These are phyloP conservation scores for Bostrychus sinensis DNA, from an alignment of 2,113 vertebrate species.

Conservation along the genomic window DNA sequence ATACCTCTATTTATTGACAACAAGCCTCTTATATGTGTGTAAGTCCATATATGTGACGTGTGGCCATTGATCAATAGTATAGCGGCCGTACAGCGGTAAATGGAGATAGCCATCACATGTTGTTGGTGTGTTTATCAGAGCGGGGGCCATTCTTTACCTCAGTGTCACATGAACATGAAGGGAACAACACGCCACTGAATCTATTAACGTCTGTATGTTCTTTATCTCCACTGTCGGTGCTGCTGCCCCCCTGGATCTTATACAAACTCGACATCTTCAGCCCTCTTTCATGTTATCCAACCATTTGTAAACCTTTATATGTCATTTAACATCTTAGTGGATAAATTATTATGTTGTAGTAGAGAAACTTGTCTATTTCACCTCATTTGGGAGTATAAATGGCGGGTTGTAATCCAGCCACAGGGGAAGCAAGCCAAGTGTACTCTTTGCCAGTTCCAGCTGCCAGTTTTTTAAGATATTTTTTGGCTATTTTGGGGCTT, in stretches of 20 bases:
- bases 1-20: no score
- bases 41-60: background rate
- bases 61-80: slow-evolving; percentile 45
- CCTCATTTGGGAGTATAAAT: no score
- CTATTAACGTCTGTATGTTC: slow-evolving; percentile 26
- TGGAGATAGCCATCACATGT: slow-evolving; percentile 52
- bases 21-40: background rate
- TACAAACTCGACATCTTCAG: background rate
- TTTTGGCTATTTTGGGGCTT: no score
- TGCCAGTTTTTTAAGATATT: no score
- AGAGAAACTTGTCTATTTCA: no score
- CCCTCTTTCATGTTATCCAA: background rate
- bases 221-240: slow-evolving; percentile 11
- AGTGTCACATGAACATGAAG: slow-evolving; percentile 49
- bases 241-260: background rate
- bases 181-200: slow-evolving; percentile 25
- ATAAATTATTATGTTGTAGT: no score
- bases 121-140: slow-evolving; percentile 60
- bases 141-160: slow-evolving; percentile 44
- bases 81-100: slow-evolving; percentile 8
- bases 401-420: no score
- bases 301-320: background rate
- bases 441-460: no score
- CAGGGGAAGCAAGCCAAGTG: no score
- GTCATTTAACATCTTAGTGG: background rate